Base-by-base conservation (phyloP, 2,888 invertebrate genomes). In the Phania funesta region DNA sequence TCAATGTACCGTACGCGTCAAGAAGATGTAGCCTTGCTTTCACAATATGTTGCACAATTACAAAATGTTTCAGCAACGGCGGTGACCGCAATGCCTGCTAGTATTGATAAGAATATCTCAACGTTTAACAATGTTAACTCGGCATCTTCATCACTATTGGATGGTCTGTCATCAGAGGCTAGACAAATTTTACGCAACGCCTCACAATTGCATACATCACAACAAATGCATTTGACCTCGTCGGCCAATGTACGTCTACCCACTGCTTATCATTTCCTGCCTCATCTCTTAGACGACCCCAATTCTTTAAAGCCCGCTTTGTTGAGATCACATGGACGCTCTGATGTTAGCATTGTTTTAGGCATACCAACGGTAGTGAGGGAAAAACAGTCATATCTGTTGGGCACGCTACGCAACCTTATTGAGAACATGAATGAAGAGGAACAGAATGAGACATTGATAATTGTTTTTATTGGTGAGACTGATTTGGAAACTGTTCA, bases 381-480 rank as follows among this genome's bases (percentile, higher is more conserved):
- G 48, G 96, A 97, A 84, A 96, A 96, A 85, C 96, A 97, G 87
- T 95, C 93, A 85, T 98, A 98, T 90, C 92, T 98, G 44, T 92
- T 96, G 90, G 93, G 95, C 26, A 98, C 98, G 0, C 91, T 98
- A 65, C 95, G 96, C 91, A 96, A 96, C 89, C 92, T 98, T 24
- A 92, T 98, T 60, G 94, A 94, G 74, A 95, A 95, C 65, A 94
- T 98, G 94, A 94, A 92, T 62, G 92, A 93, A 2, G 92, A 93
- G 7, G 94, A 95, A 84, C 94, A 94, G 62, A 93, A 94, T n/a
- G 96, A 96, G 88, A 94, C 95, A 0, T 91, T 98, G 22, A 95
- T 98, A 78, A 94, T 98, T 6, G 95, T 98, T 2, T 95, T 96
- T 87, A 94, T 98, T 56, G 98, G 97, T 0, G 98, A 98, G 93